phyloP scores from a whole-genome alignment of 92 coral and sea anemone species.

The Phenganax subtilis region DNA sequence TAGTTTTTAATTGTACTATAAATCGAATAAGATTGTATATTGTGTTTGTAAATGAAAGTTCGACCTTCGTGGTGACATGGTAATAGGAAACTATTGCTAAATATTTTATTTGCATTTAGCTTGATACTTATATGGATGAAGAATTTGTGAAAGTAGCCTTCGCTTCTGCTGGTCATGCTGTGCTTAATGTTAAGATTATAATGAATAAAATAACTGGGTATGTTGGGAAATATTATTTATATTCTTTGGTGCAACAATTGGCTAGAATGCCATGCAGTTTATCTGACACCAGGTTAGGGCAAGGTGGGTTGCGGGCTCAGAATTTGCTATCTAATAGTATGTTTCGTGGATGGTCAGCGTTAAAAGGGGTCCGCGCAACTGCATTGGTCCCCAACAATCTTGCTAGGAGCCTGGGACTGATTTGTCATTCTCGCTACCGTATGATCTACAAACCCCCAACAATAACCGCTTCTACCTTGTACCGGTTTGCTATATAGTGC shows the following conservation, averaged over 20 bases:
- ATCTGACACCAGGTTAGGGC: background rate
- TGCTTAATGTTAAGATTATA: constrained; percentile 73
- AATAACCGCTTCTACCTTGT: too few relatives aligned
- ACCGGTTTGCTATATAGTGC: too few relatives aligned
- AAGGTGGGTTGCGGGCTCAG: too few relatives aligned
- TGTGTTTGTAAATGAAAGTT: background rate
- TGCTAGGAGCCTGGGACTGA: too few relatives aligned
- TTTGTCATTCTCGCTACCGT: too few relatives aligned
- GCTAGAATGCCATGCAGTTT: background rate
- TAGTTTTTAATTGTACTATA: background rate
- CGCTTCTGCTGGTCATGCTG: constrained; percentile 90
- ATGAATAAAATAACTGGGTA: constrained; percentile 88
- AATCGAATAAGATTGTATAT: background rate
- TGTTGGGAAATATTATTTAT: background rate
- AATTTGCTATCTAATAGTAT: too few relatives aligned
- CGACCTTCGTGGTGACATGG: background rate
- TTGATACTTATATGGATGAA: constrained; percentile 85
- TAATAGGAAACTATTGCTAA: background rate
- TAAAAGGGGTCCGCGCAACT: too few relatives aligned
- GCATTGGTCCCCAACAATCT: too few relatives aligned
- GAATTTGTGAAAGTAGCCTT: constrained; percentile 76
- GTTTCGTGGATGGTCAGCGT: too few relatives aligned
- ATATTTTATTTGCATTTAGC: constrained; percentile 39
- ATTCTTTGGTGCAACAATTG: background rate
- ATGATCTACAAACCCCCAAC: too few relatives aligned